phyloP scores from a whole-genome alignment of 2,888 invertebrate species.

The Ophion slaviceki region DNA sequence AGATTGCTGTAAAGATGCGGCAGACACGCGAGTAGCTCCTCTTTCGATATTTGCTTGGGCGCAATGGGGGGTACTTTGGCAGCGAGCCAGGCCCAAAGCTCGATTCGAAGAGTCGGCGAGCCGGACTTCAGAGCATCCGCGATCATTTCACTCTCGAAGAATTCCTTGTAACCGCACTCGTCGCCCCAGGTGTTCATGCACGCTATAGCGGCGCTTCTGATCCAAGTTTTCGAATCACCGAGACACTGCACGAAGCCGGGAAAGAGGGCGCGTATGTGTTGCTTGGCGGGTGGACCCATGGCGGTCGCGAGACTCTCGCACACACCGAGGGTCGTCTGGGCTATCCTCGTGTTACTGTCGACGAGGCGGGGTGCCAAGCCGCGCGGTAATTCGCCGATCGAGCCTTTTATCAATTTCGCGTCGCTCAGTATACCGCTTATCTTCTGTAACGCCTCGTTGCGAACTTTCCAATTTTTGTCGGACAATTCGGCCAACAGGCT shows the following conservation, averaged over 20 bases:
- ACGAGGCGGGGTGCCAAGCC: conserved; percentile 90
- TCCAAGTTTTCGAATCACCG: conserved; percentile 90
- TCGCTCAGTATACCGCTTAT: conserved; percentile 89
- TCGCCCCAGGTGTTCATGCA: conserved; percentile 94
- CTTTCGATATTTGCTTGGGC: conserved; percentile 90
- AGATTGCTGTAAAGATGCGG: conserved; percentile 92
- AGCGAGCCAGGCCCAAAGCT: conserved; percentile 94
- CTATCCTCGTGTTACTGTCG: conserved; percentile 97
- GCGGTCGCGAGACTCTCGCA: conserved; percentile 92
- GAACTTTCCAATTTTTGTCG: conserved; percentile 96
- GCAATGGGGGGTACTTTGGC: conserved; percentile 91
- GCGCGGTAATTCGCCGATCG: conserved; percentile 93
- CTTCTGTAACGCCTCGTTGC: conserved; percentile 85
- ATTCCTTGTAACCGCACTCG: conserved; percentile 91
- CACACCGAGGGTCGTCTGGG: conserved; percentile 92
- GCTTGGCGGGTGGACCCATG: conserved; percentile 92
- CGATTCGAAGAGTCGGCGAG: conserved; percentile 92
- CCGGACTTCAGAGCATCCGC: conserved; percentile 93
- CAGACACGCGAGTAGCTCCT: conserved; percentile 91
- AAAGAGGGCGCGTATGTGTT: conserved; percentile 91
- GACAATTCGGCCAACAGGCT: conserved; percentile 91
- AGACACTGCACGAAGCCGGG: conserved; percentile 91
- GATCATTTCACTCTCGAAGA: conserved; percentile 95
- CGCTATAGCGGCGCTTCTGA: conserved; percentile 91
- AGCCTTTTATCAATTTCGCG: conserved; percentile 92